Evolutionary conservation across 2,888 invertebrate genomes (phyloP).

Genomic region (Sclerodermus sp.): DNA sequence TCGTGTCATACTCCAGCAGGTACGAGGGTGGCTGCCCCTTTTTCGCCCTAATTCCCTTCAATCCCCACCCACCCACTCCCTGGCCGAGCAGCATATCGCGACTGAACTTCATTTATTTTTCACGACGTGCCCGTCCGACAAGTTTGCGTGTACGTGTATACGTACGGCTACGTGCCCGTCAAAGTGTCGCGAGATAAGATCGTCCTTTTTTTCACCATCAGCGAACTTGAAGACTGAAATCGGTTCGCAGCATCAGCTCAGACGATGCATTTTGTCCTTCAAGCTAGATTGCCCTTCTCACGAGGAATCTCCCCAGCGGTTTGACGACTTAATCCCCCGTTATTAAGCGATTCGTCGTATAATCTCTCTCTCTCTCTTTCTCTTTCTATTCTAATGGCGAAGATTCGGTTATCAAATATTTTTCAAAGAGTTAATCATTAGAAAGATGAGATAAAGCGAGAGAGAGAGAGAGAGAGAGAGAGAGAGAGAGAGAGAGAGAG

Average conservation of each 20-base stretch:
- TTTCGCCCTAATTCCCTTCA: slow-evolving; percentile 42
- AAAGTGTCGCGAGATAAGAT: too few relatives aligned
- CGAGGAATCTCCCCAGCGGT: too few relatives aligned
- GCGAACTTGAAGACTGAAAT: neutral
- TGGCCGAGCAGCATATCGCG: slow-evolving; percentile 22
- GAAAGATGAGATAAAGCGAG: too few relatives aligned
- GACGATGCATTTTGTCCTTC: neutral
- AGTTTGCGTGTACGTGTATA: slow-evolving; percentile 7
- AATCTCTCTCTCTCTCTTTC: neutral
- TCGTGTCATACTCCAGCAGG: slow-evolving; percentile 36
- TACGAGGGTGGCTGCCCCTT: slow-evolving; percentile 26
- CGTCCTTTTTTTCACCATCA: neutral
- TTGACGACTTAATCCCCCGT: neutral
- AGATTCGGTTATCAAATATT: slow-evolving; percentile 21
- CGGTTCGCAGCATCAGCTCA: neutral
- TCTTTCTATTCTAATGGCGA: neutral
- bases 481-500: too few relatives aligned
- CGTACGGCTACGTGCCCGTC: neutral
- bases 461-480: too few relatives aligned
- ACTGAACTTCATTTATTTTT: slow-evolving; percentile 43
- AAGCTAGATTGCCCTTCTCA: neutral
- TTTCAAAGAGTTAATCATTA: too few relatives aligned
- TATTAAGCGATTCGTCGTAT: too few relatives aligned
- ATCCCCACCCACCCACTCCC: slow-evolving; percentile 20
- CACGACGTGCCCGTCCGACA: slow-evolving; percentile 30